These are phyloP conservation scores for Notodonta dromedarius DNA, from an alignment of 2,888 invertebrate genomes.

Conservation along the genomic window DNA sequence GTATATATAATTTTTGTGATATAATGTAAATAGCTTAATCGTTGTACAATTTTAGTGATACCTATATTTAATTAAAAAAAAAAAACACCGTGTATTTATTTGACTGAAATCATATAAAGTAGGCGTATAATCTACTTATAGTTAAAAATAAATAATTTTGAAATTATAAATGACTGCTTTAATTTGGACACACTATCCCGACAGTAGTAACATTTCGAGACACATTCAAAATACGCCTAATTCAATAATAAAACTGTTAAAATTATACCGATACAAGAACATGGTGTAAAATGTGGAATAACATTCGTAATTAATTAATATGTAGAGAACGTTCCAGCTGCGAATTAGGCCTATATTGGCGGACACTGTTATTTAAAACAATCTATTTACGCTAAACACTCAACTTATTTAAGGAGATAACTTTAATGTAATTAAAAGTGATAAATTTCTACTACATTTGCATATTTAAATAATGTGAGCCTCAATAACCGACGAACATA, in stretches of 20 bases:
- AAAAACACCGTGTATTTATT: conserved; percentile 78
- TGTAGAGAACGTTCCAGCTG: neutral
- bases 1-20: conserved; percentile 76
- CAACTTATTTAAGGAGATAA: conserved; percentile 5
- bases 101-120: conserved; percentile 82
- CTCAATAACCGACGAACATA: conserved; percentile 8
- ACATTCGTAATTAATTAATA: neutral
- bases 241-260: neutral
- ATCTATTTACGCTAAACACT: conserved; percentile 21
- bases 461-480: conserved; percentile 18
- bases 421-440: conserved; percentile 7
- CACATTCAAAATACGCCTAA: conserved; percentile 20
- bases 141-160: conserved; percentile 75
- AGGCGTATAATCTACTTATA: conserved; percentile 65
- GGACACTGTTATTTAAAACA: neutral
- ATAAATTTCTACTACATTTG: conserved; percentile 22
- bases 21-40: conserved; percentile 82
- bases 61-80: conserved; percentile 78
- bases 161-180: conserved; percentile 59
- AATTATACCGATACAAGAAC: neutral
- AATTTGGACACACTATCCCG: conserved; percentile 42
- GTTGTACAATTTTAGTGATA: conserved; percentile 83
- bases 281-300: no score
- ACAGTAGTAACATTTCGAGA: conserved; percentile 18
- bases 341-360: conserved; percentile 1